A percentile compares a stretch with the other conserved stretches of the same genome.
These are phyloP conservation scores for Cetonia aurata DNA, from an alignment of 2,888 invertebrate genomes.

Conservation along the genomic window DNA sequence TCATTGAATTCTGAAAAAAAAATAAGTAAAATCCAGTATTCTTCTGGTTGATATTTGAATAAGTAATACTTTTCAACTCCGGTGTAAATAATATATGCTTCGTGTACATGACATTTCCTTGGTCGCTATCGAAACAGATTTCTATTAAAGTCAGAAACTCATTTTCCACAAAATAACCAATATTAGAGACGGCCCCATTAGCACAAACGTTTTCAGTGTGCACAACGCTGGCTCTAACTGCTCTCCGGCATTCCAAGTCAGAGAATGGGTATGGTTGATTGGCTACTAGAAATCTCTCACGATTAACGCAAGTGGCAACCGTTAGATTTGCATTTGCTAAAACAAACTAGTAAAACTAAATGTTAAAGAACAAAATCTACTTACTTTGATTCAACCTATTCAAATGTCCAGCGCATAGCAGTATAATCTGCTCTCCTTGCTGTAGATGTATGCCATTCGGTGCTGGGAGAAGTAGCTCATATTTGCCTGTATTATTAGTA, in stretches of 20 bases:
- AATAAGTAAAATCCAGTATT: background rate
- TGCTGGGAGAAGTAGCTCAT: constrained; percentile 54
- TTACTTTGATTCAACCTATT: constrained; percentile 58
- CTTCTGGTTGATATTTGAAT: background rate
- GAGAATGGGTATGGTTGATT: constrained; percentile 52
- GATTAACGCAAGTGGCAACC: constrained; percentile 54
- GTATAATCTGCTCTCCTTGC: constrained; percentile 52
- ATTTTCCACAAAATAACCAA: constrained; percentile 57
- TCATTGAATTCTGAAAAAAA: constrained; percentile 32
- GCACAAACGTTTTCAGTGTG: constrained; percentile 58
- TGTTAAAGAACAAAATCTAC: constrained; percentile 42
- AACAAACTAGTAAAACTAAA: constrained; percentile 45
- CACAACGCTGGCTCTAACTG: constrained; percentile 56
- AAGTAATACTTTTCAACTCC: constrained; percentile 8
- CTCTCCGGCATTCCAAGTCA: constrained; percentile 56
- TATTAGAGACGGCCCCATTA: constrained; percentile 56
- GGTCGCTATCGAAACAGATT: constrained; percentile 61
- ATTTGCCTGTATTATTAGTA: constrained; percentile 51
- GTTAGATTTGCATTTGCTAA: constrained; percentile 57
- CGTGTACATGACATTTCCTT: constrained; percentile 61
- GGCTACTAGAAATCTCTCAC: constrained; percentile 52
- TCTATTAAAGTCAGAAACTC: constrained; percentile 58
- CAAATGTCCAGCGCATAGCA: constrained; percentile 57
- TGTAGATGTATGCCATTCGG: constrained; percentile 53
- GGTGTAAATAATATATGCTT: constrained; percentile 53